Base-by-base conservation (phyloP, 2,113 vertebrate genomes). In the Scatophagus argus region DNA sequence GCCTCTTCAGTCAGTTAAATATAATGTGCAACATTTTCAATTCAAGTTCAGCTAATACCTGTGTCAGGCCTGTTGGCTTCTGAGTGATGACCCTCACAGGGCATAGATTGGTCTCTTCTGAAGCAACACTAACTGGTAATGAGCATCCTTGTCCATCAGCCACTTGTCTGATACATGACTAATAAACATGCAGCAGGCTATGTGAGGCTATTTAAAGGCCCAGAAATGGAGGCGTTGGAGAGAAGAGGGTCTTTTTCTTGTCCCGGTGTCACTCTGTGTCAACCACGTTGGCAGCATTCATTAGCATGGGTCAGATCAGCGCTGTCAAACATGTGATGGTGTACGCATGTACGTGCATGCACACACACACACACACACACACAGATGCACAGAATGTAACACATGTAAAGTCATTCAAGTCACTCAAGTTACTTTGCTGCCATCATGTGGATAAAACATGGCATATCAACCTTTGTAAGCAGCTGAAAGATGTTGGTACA, bases 201-300 rank as follows among this genome's bases (percentile, higher is more conserved):
- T 61, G 79, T 56, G 77, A 69, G 81, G 77, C 84, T 93, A 94
- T 95, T 94, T 94, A 90, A 89, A 87, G 92, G 84, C 74, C 36
- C 72, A 71, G 80, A 92, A 85, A 92, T 79, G 86, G 91, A 88
- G 89, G 89, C 85, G 64, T 78, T 79, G 86, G 67, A 60, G 64
- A 86, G 83, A 88, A 87, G 83, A 81, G 82, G 87, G 91, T 93
- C 86, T 92, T 94, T 92, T 93, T 93, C 91, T 88, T 89, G 93
- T 94, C 91, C 85, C 91, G 54, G 94, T 96, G 84, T 97, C 96
- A 89, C 94, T 94, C 55, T 67, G 95, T 96, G 91, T 96, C 96
- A 47, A 95, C 32, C 49, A 71, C 56, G 34, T 63, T 63, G 77
- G 63, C 82, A 73, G 44, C 73, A 43, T 83, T 88, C 88, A 91